phyloP scores from a whole-genome alignment of 2,888 invertebrate genomes.

The Ernsta delagoae region DNA sequence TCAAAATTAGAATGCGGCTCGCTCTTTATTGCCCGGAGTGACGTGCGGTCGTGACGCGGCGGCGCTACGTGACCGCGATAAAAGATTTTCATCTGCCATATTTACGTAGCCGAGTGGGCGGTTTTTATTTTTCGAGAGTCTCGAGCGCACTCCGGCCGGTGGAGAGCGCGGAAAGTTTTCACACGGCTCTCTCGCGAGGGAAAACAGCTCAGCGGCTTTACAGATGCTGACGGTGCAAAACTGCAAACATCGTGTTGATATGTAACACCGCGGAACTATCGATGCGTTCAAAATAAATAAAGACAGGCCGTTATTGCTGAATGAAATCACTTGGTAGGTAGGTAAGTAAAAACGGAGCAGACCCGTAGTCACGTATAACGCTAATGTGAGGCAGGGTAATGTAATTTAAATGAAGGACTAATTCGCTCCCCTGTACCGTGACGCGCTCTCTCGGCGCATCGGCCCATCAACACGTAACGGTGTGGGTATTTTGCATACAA shows the following conservation, averaged over 20 bases:
- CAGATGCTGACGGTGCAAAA: conserved; percentile 49
- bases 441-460: conserved; percentile 77
- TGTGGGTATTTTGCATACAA: conserved; percentile 82
- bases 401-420: conserved; percentile 83
- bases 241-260: conserved; percentile 45
- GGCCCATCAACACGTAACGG: conserved; percentile 83
- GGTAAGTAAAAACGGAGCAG: conserved; percentile 55
- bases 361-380: conserved; percentile 64
- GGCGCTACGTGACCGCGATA: conserved; percentile 83
- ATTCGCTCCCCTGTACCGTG: conserved; percentile 79
- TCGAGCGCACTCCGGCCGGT: conserved; percentile 60
- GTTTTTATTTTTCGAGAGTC: conserved; percentile 82
- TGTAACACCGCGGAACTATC: conserved; percentile 57
- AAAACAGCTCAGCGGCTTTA: too few relatives aligned
- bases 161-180: too few relatives aligned
- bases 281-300: conserved; percentile 58
- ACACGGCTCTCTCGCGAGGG: too few relatives aligned
- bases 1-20: conserved; percentile 81
- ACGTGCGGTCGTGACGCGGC: conserved; percentile 82
- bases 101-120: conserved; percentile 83
- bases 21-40: conserved; percentile 79
- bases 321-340: conserved; percentile 50
- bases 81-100: conserved; percentile 85
- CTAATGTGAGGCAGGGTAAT: conserved; percentile 70
- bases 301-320: conserved; percentile 55